Conservation (phyloP, 2,113 vertebrate species). For the Sapayoa aenigma region DNA sequence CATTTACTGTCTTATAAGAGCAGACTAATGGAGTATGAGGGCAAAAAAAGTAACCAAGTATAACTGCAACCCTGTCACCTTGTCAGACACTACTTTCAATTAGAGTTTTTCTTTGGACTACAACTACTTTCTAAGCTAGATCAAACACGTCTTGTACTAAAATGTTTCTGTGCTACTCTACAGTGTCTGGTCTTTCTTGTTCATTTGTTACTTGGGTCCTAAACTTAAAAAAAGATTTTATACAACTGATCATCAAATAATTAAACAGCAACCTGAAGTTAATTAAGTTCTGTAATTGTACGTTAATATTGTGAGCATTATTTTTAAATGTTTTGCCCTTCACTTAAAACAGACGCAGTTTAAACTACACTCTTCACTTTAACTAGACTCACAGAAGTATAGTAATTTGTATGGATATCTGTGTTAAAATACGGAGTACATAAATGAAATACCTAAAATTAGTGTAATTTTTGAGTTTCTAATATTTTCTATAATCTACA, state of each 20-base stretch:
- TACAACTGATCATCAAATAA: not conserved
- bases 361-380: not conserved
- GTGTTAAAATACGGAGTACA: not conserved
- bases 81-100: not conserved
- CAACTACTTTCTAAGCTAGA: not conserved
- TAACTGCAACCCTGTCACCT: not conserved
- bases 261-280: not conserved
- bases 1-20: not conserved
- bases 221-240: not conserved
- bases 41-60: not conserved
- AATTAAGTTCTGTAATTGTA: not conserved
- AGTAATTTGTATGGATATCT: not conserved
- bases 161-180: not conserved
- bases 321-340: not conserved
- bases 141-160: rapidly evolving
- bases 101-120: not conserved
- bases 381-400: not conserved
- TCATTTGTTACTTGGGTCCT: not conserved
- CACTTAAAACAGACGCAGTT: not conserved
- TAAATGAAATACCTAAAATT: not conserved
- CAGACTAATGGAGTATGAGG: not conserved
- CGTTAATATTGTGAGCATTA: not conserved
- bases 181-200: not conserved
- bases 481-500: not conserved
- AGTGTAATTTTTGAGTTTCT: not conserved